Conservation (phyloP, 2,797 vertebrate species). For the Acomys russatus region DNA sequence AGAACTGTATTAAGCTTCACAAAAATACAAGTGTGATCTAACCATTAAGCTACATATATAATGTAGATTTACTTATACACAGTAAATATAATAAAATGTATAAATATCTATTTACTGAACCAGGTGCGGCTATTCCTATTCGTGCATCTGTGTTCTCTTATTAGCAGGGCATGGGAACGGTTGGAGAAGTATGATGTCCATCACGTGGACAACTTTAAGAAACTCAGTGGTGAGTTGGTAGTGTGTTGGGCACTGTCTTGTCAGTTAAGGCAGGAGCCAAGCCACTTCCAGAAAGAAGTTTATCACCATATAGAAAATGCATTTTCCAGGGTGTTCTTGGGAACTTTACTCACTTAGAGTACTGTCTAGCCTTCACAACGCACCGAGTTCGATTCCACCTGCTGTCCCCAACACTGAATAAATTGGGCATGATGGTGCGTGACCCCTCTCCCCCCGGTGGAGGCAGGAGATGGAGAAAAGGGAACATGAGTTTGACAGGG, state of each 20-base stretch:
- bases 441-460: background rate
- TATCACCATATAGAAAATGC: constrained; percentile 22
- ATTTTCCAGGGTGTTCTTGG: background rate
- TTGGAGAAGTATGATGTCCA: no score
- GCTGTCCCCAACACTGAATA: background rate
- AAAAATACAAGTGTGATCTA: constrained; percentile 19
- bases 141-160: no score
- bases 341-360: background rate
- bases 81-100: background rate
- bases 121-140: no score
- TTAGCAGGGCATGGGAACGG: no score
- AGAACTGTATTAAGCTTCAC: constrained; percentile 24
- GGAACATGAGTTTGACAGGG: background rate
- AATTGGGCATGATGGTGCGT: background rate
- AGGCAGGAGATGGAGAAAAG: background rate
- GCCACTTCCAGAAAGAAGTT: constrained; percentile 37
- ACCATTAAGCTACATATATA: background rate
- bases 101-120: background rate
- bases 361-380: background rate
- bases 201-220: background rate
- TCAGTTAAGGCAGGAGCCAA: background rate
- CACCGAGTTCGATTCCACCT: background rate
- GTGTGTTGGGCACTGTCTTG: background rate
- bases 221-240: background rate
- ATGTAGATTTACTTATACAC: background rate